phyloP scores from a whole-genome alignment of 2,797 vertebrate genomes.

The Morelia viridis region DNA sequence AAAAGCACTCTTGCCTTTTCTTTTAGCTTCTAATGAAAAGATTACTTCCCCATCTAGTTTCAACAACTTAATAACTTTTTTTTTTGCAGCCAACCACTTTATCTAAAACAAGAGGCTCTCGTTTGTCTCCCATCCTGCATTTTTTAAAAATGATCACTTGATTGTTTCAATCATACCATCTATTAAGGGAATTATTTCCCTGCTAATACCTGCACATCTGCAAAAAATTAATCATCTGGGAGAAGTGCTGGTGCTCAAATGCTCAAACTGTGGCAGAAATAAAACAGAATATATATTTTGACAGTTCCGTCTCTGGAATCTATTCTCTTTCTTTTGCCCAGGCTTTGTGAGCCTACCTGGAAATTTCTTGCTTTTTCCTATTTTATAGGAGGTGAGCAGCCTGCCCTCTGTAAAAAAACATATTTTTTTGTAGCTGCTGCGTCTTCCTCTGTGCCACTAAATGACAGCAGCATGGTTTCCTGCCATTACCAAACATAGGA shows the following conservation, averaged over 20 bases:
- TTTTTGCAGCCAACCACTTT: conserved; percentile 28
- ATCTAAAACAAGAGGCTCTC: conserved; percentile 18
- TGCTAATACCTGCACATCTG: conserved; percentile 61
- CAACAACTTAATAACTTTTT: not conserved
- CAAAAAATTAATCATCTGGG: conserved; percentile 55
- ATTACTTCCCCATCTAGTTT: not conserved
- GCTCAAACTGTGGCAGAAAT: conserved; percentile 50
- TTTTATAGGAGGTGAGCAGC: not conserved
- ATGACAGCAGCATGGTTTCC: not conserved
- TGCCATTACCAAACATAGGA: not conserved
- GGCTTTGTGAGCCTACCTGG: not conserved
- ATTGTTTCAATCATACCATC: conserved; percentile 41
- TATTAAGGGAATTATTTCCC: conserved; percentile 58
- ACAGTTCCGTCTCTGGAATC: not conserved
- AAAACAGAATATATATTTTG: conserved; percentile 18
- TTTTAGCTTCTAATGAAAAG: not conserved
- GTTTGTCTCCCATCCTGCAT: not conserved
- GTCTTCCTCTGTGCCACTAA: not conserved
- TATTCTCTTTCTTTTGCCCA: not conserved
- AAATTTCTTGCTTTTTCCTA: not conserved
- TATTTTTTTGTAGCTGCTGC: not conserved
- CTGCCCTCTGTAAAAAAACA: not conserved
- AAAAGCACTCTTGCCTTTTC: not conserved
- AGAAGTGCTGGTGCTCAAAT: conserved; percentile 48
- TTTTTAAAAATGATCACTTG: conserved; percentile 26